Conservation (phyloP, 2,797 vertebrate species). For the Gambusia yucatana region DNA sequence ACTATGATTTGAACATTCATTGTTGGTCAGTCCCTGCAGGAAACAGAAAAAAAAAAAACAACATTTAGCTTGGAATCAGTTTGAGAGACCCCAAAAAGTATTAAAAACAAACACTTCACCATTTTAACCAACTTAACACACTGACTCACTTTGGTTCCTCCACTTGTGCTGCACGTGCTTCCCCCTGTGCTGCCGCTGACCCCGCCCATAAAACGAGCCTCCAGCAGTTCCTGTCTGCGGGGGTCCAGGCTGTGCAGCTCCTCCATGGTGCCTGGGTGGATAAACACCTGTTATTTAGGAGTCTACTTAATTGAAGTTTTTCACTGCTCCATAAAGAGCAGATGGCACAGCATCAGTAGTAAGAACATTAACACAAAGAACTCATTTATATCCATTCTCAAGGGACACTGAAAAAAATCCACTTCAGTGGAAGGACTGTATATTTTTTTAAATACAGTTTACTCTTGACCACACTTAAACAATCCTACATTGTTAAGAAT, state of each 20-base stretch:
- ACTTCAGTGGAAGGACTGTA: neutral
- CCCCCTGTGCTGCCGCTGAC: slow-evolving; percentile 94
- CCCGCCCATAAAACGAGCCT: slow-evolving; percentile 96
- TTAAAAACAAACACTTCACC: neutral
- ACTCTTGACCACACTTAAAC: neutral
- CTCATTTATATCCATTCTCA: slow-evolving; percentile 3
- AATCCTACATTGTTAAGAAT: neutral
- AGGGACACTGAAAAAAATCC: neutral
- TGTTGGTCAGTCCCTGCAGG: slow-evolving; percentile 93
- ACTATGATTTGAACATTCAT: slow-evolving; percentile 99
- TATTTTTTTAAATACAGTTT: neutral
- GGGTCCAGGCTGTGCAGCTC: slow-evolving; percentile 99
- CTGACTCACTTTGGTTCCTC: slow-evolving; percentile 93
- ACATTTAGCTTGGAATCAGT: neutral
- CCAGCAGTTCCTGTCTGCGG: slow-evolving; percentile 95
- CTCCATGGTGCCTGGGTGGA: slow-evolving; percentile 92
- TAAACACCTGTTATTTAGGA: slow-evolving; percentile 32
- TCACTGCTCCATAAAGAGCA: slow-evolving; percentile 19
- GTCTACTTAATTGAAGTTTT: slow-evolving; percentile 27
- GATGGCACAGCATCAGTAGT: slow-evolving; percentile 21
- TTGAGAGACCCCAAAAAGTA: neutral
- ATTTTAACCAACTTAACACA: neutral
- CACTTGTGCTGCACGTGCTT: slow-evolving; percentile 95
- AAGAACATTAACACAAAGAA: slow-evolving; percentile 10
- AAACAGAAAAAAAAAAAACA: neutral